Evolutionary conservation across 2,888 invertebrate species (phyloP).

Genomic region (Anthrax anthrax): DNA sequence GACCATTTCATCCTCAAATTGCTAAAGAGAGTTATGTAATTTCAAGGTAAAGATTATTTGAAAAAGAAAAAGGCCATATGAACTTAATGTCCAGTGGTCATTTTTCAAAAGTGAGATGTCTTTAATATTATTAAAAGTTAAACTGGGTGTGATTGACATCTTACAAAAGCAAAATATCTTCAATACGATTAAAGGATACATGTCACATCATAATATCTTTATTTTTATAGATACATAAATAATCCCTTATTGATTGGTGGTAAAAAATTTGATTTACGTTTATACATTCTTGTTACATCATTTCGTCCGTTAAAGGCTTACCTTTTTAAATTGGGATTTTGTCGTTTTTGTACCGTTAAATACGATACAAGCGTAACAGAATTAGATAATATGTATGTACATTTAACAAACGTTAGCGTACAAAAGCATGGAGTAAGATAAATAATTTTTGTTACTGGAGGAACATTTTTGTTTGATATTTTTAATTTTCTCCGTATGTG

Average conservation of each 20-base stretch:
- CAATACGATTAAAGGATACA: too few species aligned
- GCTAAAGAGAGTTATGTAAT: conserved; percentile 89
- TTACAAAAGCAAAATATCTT: too few species aligned
- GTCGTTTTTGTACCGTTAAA: conserved; percentile 91
- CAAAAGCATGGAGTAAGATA: conserved; percentile 78
- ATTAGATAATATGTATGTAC: conserved; percentile 85
- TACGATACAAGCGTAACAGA: conserved; percentile 81
- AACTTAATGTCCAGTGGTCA: background rate
- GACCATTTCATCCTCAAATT: conserved; percentile 68
- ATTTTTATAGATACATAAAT: conserved; percentile 60
- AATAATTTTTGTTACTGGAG: background rate
- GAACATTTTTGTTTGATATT: too few species aligned
- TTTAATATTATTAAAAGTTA: too few species aligned
- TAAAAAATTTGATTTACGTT: conserved; percentile 85
- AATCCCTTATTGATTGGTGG: conserved; percentile 90
- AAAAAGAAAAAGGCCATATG: background rate
- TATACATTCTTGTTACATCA: conserved; percentile 86
- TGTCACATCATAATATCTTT: too few species aligned
- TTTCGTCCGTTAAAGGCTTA: conserved; percentile 89
- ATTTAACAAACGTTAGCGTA: conserved; percentile 94
- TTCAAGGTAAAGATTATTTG: conserved; percentile 44
- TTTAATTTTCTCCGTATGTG: background rate
- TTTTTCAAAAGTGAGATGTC: too few species aligned
- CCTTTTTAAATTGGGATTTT: conserved; percentile 83
- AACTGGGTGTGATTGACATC: too few species aligned